phyloP scores from a whole-genome alignment of 2,797 vertebrate genomes.

The Aldrovandia affinis region DNA sequence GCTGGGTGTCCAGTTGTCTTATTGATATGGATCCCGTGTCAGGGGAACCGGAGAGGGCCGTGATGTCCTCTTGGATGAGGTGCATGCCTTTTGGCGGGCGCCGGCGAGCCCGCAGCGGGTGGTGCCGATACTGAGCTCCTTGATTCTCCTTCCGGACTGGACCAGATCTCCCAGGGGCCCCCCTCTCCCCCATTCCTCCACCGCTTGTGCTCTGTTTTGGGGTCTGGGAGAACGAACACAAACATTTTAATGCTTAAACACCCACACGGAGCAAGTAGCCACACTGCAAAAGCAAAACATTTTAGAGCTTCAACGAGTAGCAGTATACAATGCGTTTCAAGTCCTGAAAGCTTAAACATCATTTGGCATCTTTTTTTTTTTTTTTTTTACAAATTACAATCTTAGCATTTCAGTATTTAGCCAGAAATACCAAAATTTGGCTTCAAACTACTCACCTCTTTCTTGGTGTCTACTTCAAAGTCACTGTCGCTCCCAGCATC shows the following conservation, averaged over 20 bases:
- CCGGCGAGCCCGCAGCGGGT: slow-evolving; percentile 81
- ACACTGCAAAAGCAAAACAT: background rate
- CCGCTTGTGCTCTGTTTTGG: slow-evolving; percentile 66
- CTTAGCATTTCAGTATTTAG: background rate
- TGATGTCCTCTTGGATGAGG: slow-evolving; percentile 84
- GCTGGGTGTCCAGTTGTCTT: slow-evolving; percentile 84
- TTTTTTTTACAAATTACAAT: background rate
- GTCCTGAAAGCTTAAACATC: background rate
- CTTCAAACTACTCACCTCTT: slow-evolving; percentile 74
- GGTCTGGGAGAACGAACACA: slow-evolving; percentile 43
- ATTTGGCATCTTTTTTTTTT: too few species aligned
- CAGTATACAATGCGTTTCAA: background rate
- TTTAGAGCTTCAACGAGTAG: background rate
- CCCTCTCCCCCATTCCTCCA: slow-evolving; percentile 58
- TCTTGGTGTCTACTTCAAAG: slow-evolving; percentile 79
- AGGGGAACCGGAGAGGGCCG: slow-evolving; percentile 75
- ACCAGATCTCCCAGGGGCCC: slow-evolving; percentile 64
- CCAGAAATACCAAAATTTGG: background rate
- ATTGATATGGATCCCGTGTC: slow-evolving; percentile 80
- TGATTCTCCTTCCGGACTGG: slow-evolving; percentile 82
- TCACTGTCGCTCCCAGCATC: slow-evolving; percentile 78
- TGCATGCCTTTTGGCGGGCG: slow-evolving; percentile 92
- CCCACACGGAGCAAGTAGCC: background rate
- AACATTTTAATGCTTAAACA: slow-evolving; percentile 13
- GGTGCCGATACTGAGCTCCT: slow-evolving; percentile 87